phyloP scores from a whole-genome alignment of 2,888 invertebrate species.

The Fissipunctia ypsillon region DNA sequence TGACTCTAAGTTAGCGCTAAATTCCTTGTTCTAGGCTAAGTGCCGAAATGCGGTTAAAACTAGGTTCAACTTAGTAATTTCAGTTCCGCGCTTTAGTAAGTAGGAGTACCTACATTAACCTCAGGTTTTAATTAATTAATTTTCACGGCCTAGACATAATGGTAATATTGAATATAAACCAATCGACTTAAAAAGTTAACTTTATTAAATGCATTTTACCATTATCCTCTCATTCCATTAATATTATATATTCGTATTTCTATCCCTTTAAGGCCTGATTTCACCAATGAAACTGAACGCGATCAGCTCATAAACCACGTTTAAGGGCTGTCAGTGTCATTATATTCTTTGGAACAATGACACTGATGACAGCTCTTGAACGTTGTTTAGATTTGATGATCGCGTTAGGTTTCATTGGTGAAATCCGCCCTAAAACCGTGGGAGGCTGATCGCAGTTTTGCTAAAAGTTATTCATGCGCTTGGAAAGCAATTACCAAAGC shows the following conservation, averaged over 20 bases:
- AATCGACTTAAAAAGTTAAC: background rate
- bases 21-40: slow-evolving; percentile 43
- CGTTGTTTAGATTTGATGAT: no score
- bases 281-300: no score
- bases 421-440: no score
- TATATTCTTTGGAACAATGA: no score
- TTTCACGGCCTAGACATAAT: background rate
- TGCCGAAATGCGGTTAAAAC: slow-evolving; percentile 46
- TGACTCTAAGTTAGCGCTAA: slow-evolving; percentile 39
- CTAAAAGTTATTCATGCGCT: slow-evolving; percentile 23
- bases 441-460: slow-evolving; percentile 11
- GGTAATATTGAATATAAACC: background rate
- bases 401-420: no score
- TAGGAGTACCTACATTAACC: background rate
- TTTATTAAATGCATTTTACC: background rate
- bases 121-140: background rate
- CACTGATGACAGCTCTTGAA: no score
- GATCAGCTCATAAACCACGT: no score
- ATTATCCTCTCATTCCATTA: background rate
- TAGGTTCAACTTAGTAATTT: slow-evolving; percentile 26
- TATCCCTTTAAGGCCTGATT: no score
- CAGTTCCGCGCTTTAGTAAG: slow-evolving; percentile 5
- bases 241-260: no score
- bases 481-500: slow-evolving; percentile 32
- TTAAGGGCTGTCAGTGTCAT: no score